A percentile compares a stretch with the other conserved stretches of the same genome.
Conservation (phyloP, 1,140 invertebrate species). For the Macrosteles quadrilineatus region DNA sequence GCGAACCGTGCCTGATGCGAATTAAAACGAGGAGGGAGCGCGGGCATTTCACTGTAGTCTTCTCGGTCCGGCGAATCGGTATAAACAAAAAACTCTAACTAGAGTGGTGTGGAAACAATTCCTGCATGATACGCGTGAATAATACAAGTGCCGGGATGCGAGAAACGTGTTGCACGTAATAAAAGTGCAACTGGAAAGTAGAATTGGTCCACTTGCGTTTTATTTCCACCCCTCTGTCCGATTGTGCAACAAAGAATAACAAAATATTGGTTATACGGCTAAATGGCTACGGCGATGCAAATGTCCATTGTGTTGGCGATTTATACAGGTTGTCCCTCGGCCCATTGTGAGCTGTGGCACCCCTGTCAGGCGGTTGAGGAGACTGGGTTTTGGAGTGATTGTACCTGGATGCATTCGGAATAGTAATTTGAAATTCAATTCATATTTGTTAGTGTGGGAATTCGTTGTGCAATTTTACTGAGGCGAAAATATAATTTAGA, state of each 20-base stretch:
- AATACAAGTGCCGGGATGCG: constrained; percentile 1
- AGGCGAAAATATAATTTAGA: too few relatives aligned
- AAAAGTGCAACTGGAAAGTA: too few relatives aligned
- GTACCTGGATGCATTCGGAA: too few relatives aligned
- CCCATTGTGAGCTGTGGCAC: too few relatives aligned
- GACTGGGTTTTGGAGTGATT: too few relatives aligned
- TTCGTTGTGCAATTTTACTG: too few relatives aligned
- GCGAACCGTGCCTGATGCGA: not conserved
- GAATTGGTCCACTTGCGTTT: constrained; percentile 16
- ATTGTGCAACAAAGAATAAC: not conserved
- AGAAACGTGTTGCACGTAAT: constrained; percentile 36
- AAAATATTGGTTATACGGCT: constrained; percentile 21
- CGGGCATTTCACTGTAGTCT: not conserved
- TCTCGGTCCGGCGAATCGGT: constrained; percentile 8
- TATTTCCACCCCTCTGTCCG: not conserved
- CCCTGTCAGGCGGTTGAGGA: too few relatives aligned
- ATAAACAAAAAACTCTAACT: constrained; percentile 18
- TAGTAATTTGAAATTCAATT: too few relatives aligned
- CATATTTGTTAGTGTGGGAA: too few relatives aligned
- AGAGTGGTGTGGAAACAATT: constrained; percentile 23
- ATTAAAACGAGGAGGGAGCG: not conserved
- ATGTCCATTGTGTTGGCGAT: constrained; percentile 7
- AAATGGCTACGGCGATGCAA: constrained; percentile 2
- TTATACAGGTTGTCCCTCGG: not conserved
- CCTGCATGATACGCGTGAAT: constrained; percentile 31